Conservation (phyloP, 1,140 invertebrate species). For the Pseudomyrmex dendroicus region DNA sequence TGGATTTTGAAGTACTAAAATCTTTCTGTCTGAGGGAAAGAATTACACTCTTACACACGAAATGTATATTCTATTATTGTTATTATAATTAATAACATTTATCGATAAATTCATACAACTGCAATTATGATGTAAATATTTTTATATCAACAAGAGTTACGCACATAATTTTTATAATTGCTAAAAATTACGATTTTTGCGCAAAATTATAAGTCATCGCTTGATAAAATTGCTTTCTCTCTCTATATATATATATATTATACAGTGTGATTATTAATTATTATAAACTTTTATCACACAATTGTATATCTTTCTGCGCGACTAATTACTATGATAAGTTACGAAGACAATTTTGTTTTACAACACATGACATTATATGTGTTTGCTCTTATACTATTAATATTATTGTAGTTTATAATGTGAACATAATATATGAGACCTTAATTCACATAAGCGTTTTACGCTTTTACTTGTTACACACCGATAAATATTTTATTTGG, state of each 20-base stretch:
- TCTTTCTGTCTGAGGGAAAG: background rate
- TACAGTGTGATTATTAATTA: conserved; percentile 8
- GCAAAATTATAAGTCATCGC: conserved; percentile 55
- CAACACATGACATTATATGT: conserved; percentile 58
- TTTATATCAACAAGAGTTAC: conserved; percentile 67
- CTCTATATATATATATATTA: conserved; percentile 25
- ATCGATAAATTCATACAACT: conserved; percentile 68
- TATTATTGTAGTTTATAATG: conserved; percentile 39
- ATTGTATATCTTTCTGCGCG: conserved; percentile 29
- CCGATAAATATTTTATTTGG: conserved; percentile 55
- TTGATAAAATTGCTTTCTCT: conserved; percentile 49
- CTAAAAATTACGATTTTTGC: conserved; percentile 60
- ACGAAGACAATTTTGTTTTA: conserved; percentile 42
- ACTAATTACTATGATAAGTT: conserved; percentile 38
- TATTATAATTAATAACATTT: conserved; percentile 72
- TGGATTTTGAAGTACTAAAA: background rate
- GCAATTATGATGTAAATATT: conserved; percentile 70
- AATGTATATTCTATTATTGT: conserved; percentile 67
- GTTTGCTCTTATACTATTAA: conserved; percentile 40
- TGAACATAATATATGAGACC: conserved; percentile 69
- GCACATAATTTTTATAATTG: conserved; percentile 71
- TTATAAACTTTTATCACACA: conserved; percentile 33
- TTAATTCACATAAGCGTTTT: conserved; percentile 76
- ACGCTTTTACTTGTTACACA: conserved; percentile 66
- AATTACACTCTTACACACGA: conserved; percentile 25